A percentile compares a stretch with the other conserved stretches of the same genome.
Conservation (phyloP, 2,888 invertebrate species). For the Bugulina stolonifera region DNA sequence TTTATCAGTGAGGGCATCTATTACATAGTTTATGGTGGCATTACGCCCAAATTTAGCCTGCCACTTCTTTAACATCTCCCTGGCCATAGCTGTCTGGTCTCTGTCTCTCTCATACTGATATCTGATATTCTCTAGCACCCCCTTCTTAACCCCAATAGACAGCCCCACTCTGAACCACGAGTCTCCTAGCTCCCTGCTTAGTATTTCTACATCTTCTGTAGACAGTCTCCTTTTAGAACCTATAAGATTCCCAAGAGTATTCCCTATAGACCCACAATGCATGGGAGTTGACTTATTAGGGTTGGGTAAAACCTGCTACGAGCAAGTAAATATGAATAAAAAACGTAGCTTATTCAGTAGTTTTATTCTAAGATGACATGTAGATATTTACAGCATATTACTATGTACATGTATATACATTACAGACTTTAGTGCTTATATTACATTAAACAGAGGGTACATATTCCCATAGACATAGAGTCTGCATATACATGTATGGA, state of each 20-base stretch:
- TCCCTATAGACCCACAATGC: no score
- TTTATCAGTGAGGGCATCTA: background rate
- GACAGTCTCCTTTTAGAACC: background rate
- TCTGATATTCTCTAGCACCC: conserved; percentile 10
- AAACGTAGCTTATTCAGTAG: no score
- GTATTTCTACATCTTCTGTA: background rate
- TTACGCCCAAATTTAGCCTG: background rate
- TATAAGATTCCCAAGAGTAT: background rate
- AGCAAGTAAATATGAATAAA: no score
- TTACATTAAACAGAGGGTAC: no score
- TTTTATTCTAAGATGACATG: no score
- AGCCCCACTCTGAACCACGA: background rate
- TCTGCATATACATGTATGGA: no score
- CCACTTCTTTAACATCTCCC: conserved; percentile 9
- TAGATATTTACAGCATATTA: no score
- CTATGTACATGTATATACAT: no score
- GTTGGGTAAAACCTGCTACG: no score
- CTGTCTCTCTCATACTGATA: background rate
- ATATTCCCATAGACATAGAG: no score
- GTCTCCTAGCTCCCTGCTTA: background rate
- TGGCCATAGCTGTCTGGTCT: conserved; percentile 6
- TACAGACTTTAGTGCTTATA: no score
- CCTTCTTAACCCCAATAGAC: conserved; percentile 9
- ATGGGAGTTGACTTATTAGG: no score
- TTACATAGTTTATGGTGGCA: conserved; percentile 23